These are phyloP conservation scores for Drosophila sechellia DNA, from an alignment of 1,140 invertebrate species.

Conservation along the genomic window DNA sequence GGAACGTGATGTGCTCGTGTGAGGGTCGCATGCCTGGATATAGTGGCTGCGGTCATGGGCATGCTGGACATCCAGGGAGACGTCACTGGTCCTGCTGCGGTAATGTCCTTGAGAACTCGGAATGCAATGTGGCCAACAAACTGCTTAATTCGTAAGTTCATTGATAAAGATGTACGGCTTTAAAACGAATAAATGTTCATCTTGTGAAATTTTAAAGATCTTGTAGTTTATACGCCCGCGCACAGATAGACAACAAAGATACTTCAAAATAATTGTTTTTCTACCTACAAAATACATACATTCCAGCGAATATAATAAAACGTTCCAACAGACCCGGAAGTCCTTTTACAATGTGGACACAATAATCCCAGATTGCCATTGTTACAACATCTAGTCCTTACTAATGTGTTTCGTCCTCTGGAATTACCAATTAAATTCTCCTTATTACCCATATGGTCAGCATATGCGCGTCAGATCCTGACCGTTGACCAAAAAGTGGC, in stretches of 20 bases:
- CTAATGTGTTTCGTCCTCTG: too few species aligned
- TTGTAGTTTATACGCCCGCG: too few species aligned
- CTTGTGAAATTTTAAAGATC: too few species aligned
- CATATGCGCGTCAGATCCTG: constrained; percentile 7
- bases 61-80: constrained; percentile 90
- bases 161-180: too few species aligned
- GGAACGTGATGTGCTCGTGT: constrained; percentile 89
- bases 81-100: constrained; percentile 94
- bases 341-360: background rate
- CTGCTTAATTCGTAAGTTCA: constrained; percentile 46
- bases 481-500: background rate
- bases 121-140: constrained; percentile 84
- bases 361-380: background rate
- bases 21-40: constrained; percentile 90
- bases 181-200: too few species aligned
- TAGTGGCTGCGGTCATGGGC: constrained; percentile 91
- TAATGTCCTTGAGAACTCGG: constrained; percentile 86
- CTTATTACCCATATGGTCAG: constrained; percentile 4
- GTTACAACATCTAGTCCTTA: too few species aligned
- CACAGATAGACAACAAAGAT: too few species aligned
- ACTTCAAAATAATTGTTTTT: too few species aligned
- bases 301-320: too few species aligned
- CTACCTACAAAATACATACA: too few species aligned
- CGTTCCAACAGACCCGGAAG: too few species aligned
- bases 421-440: background rate